Evolutionary conservation across 2,113 vertebrate genomes (phyloP).

Genomic region (Acrocephalus arundinaceus): DNA sequence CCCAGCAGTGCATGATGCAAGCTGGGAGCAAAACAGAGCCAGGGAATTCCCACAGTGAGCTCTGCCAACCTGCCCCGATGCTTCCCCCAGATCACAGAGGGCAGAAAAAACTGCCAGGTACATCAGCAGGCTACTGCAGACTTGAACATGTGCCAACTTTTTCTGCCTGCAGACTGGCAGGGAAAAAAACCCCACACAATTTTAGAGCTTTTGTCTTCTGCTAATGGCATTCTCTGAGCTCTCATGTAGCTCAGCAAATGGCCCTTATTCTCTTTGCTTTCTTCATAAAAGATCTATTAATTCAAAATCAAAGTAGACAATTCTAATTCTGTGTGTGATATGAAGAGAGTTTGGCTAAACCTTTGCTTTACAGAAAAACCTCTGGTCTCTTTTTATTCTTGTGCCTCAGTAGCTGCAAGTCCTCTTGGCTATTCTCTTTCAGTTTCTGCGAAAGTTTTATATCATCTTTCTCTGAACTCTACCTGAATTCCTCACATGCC

Average conservation of each 20-base stretch:
- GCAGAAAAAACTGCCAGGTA: not conserved
- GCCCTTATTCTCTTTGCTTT: not conserved
- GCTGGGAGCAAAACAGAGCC: not conserved
- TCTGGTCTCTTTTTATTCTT: not conserved
- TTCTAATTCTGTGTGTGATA: not conserved
- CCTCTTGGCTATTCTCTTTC: not conserved
- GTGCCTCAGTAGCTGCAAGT: not conserved
- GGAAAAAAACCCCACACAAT: not conserved
- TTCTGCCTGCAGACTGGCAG: not conserved
- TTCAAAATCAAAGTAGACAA: not conserved
- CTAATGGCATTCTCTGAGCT: not conserved
- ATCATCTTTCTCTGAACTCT: not conserved
- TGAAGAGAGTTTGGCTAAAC: not conserved
- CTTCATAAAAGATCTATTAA: not conserved
- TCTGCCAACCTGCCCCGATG: not conserved
- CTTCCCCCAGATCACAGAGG: not conserved
- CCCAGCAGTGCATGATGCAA: not conserved
- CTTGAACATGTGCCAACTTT: not conserved
- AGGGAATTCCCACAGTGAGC: not conserved
- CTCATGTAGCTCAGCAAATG: not conserved
- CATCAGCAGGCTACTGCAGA: not conserved
- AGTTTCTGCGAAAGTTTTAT: not conserved
- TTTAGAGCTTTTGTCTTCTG: not conserved
- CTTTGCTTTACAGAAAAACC: not conserved
- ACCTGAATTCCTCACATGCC: not conserved